A percentile compares a stretch with the other conserved stretches of the same genome.
phyloP scores from a whole-genome alignment of 2,113 vertebrate species.

The Pygoscelis adeliae region DNA sequence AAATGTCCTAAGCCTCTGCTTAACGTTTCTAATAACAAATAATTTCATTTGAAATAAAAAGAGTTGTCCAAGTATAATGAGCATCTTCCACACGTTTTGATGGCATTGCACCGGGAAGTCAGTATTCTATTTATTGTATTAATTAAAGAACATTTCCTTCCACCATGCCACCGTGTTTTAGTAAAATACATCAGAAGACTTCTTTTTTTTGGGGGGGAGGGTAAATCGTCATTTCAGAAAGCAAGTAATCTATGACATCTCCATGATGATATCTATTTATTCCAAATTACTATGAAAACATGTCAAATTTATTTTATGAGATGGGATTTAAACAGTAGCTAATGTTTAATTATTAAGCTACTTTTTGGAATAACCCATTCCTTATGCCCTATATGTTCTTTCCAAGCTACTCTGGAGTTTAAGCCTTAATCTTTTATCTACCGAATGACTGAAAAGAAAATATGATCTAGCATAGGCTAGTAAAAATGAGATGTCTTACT shows the following conservation, averaged over 20 bases:
- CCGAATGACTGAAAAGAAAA: neutral
- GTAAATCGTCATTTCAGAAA: neutral
- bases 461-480: neutral
- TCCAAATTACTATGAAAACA: conserved; percentile 38
- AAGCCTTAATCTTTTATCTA: conserved; percentile 7
- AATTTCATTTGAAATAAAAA: conserved; percentile 67
- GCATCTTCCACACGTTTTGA: neutral
- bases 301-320: neutral
- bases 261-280: neutral
- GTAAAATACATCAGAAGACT: conserved; percentile 30
- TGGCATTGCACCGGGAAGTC: neutral
- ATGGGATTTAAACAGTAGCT: conserved; percentile 26
- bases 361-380: neutral
- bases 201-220: neutral
- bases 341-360: neutral
- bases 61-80: conserved; percentile 23
- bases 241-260: conserved; percentile 33
- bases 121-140: conserved; percentile 28
- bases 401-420: neutral
- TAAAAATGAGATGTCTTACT: neutral
- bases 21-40: conserved; percentile 72
- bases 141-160: conserved; percentile 43
- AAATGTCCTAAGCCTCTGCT: conserved; percentile 53
- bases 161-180: neutral
- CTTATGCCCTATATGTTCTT: neutral